Evolutionary conservation across 2,888 invertebrate species (phyloP), one percentile per base, ranked within the genome.

Genomic region (Encarsia formosa): DNA sequence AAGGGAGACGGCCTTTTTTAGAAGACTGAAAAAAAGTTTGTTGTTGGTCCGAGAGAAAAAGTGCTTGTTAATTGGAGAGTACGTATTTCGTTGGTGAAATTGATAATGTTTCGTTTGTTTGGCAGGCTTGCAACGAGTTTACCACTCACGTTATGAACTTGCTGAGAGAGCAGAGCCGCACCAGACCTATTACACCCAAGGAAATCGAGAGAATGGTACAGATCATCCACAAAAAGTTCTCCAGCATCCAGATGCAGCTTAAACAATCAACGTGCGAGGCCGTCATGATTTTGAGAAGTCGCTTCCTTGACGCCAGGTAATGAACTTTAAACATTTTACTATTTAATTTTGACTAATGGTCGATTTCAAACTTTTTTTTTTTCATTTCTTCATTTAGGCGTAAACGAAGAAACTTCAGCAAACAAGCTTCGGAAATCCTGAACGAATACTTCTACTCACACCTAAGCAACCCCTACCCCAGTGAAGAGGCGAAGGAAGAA

Each of bases 381-480:
- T 31, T 45, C n/a, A n/a, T 44, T 16, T 37, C 5, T 13, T 39
- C n/a, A 3, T 5, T n/a, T 59, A 73, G 88, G 64, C 84, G 88
- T 60, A 99, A 99, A 77, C 86, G 98, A 64, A 86, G 98, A 68
- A 99, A 99, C 79, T 99, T 99, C 79, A 97, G 96, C 83, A 99
- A 99, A 81, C 97, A 98, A 77, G 98, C 98, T 49, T 98, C 98
- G 22, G 98, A 99, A 81, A 94, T 98, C 68, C 83, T 99, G 65
- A 99, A 99, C 78, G 98, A 99, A 79, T 99, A 99, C 77, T 99
- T 99, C 80, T 99, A 99, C 80, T 97, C 97, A 66, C 98, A 99
- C 79, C 84, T 99, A 69, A 95, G 94, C 74, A 99, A 99, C 82
- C 99, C 99, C 24, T 99, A 99, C 80, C 99, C 99, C 60, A 95